A percentile compares a stretch with the other conserved stretches of the same genome.
Evolutionary conservation across 2,113 vertebrate species (phyloP).

Genomic region (Astatotilapia flaviijosephi): DNA sequence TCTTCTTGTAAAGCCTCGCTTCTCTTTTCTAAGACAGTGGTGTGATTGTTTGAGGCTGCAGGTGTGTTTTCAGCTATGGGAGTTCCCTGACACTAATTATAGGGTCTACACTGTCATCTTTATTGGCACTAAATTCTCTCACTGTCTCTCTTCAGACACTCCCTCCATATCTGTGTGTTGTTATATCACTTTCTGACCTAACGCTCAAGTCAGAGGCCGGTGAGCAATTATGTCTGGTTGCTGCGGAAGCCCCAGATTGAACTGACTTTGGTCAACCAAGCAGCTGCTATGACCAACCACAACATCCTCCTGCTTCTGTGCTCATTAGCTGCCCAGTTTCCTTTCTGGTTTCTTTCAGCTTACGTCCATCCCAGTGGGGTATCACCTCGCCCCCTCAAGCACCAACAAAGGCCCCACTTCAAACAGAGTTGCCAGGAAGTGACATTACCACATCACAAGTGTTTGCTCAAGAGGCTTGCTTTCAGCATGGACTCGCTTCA

Average conservation of each 20-base stretch:
- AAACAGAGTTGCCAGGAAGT: constrained; percentile 45
- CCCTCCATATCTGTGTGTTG: not conserved
- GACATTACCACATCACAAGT: constrained; percentile 32
- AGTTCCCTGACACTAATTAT: constrained; percentile 43
- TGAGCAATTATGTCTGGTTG: not conserved
- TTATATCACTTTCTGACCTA: not conserved
- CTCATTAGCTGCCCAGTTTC: constrained; percentile 37
- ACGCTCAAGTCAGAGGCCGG: not conserved
- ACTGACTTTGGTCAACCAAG: constrained; percentile 24
- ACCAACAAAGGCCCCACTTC: constrained; percentile 48
- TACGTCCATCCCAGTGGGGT: constrained; percentile 26
- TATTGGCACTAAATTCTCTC: constrained; percentile 31
- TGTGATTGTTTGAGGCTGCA: constrained; percentile 47
- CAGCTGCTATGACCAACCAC: constrained; percentile 16
- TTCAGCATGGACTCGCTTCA: constrained; percentile 9
- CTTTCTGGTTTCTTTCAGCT: not conserved
- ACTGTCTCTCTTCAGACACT: constrained; percentile 1
- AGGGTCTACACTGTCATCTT: constrained; percentile 38
- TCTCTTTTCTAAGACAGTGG: constrained; percentile 33
- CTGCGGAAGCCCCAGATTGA: not conserved
- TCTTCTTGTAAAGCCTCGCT: not conserved
- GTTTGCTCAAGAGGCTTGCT: constrained; percentile 30
- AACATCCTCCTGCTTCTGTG: constrained; percentile 47
- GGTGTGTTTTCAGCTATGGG: constrained; percentile 37
- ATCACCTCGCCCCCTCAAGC: constrained; percentile 8